Conservation (phyloP, 2,113 vertebrate genomes). For the Micronycteris hirsuta region DNA sequence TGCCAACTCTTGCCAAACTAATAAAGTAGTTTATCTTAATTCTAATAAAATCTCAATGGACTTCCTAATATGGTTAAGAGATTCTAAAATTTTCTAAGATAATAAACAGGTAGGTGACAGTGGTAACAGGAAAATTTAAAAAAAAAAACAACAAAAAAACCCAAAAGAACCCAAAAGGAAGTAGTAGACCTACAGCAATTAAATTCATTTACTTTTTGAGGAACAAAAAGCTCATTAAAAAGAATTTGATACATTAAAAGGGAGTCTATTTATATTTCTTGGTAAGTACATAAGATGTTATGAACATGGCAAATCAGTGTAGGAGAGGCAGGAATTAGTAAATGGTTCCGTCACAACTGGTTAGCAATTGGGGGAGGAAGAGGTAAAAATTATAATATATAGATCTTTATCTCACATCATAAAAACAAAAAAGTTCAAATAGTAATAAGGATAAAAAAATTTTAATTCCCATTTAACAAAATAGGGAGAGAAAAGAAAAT, state of each 20-base stretch:
- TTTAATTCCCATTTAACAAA: not conserved
- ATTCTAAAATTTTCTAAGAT: conserved; percentile 37
- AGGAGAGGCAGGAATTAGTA: not conserved
- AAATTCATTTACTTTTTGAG: conserved; percentile 1
- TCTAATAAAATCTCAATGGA: not conserved
- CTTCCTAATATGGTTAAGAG: not conserved
- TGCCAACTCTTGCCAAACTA: not conserved
- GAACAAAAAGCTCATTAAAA: conserved; percentile 8
- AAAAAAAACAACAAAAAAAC: not conserved
- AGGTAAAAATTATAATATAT: not conserved
- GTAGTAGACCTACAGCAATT: not conserved
- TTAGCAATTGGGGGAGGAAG: not conserved
- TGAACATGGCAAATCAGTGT: not conserved
- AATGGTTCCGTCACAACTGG: not conserved
- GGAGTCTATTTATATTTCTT: not conserved
- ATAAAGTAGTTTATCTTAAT: not conserved
- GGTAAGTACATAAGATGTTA: not conserved
- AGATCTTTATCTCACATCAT: not conserved
- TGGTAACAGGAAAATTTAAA: conserved; percentile 20
- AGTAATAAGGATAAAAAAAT: not conserved
- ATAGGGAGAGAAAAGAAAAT: not conserved
- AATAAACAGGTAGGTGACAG: not conserved
- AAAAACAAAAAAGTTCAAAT: conserved; percentile 30
- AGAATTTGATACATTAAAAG: not conserved
- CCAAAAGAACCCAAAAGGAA: not conserved